Percentiles rank a stretch among this genome's conserved stretches.
Evolutionary conservation across 2,797 vertebrate genomes (phyloP).

Genomic region (Sparus aurata): DNA sequence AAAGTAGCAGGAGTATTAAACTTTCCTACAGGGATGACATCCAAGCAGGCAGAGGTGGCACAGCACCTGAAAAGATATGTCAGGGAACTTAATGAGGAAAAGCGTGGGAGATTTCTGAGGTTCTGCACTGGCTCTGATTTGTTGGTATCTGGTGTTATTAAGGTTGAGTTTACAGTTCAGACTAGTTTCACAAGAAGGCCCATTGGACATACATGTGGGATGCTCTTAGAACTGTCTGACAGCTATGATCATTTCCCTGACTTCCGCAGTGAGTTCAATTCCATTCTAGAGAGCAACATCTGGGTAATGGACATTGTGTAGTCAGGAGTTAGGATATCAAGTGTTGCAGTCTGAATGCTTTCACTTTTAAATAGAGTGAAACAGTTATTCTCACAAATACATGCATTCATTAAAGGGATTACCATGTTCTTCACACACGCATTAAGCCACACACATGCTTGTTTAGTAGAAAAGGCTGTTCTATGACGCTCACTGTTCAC

Average conservation of each 20-base stretch:
- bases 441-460: too few relatives aligned
- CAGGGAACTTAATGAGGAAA: conserved; percentile 6
- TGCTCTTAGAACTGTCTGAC: conserved; percentile 4
- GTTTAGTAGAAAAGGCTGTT: too few relatives aligned
- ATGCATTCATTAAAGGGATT: too few relatives aligned
- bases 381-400: too few relatives aligned
- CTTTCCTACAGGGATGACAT: neutral
- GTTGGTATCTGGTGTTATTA: neutral
- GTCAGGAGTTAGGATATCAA: neutral
- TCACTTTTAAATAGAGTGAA: too few relatives aligned
- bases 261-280: neutral
- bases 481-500: too few relatives aligned
- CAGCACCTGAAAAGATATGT: conserved; percentile 1
- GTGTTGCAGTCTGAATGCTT: too few relatives aligned
- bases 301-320: conserved; percentile 1
- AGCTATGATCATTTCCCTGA: neutral
- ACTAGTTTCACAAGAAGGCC: conserved; percentile 5
- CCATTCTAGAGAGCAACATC: neutral
- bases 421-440: too few relatives aligned
- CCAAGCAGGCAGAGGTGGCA: conserved; percentile 9
- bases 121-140: conserved; percentile 15
- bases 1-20: neutral
- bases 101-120: conserved; percentile 8
- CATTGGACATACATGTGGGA: neutral
- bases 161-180: neutral